Percentiles rank a stretch among this genome's conserved stretches.
phyloP scores from a whole-genome alignment of 2,797 vertebrate species.

The Xerus rutilus region DNA sequence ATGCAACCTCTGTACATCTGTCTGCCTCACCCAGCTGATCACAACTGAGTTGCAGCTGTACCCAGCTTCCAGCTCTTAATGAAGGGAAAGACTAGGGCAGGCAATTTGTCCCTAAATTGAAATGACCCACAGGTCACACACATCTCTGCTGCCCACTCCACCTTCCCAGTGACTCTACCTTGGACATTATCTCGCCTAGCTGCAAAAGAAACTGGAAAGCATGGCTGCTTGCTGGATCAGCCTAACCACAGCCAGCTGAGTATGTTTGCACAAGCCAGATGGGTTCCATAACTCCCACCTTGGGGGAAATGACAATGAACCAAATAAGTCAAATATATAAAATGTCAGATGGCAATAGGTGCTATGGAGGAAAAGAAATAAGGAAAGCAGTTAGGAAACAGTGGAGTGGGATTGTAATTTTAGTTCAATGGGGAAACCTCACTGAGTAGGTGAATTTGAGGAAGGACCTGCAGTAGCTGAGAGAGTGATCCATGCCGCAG shows the following conservation, averaged over 20 bases:
- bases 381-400: background rate
- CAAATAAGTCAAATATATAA: background rate
- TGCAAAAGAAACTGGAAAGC: background rate
- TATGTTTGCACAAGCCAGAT: background rate
- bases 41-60: background rate
- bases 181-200: background rate
- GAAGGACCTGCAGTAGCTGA: background rate
- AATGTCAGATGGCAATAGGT: too few relatives aligned
- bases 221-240: background rate
- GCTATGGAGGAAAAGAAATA: background rate
- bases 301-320: background rate
- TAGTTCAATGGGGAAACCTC: background rate
- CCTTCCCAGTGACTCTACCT: background rate
- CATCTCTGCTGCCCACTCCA: background rate
- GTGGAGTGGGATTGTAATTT: background rate
- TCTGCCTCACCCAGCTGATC: background rate
- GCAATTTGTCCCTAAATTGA: background rate
- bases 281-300: background rate
- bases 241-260: background rate
- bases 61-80: background rate
- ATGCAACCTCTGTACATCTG: too few relatives aligned
- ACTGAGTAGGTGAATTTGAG: background rate
- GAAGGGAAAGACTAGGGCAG: background rate
- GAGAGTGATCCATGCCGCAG: fast-evolving
- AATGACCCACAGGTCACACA: background rate